These are phyloP conservation scores for Cryptocephalus primarius DNA, from an alignment of 2,888 invertebrate species.

Conservation along the genomic window DNA sequence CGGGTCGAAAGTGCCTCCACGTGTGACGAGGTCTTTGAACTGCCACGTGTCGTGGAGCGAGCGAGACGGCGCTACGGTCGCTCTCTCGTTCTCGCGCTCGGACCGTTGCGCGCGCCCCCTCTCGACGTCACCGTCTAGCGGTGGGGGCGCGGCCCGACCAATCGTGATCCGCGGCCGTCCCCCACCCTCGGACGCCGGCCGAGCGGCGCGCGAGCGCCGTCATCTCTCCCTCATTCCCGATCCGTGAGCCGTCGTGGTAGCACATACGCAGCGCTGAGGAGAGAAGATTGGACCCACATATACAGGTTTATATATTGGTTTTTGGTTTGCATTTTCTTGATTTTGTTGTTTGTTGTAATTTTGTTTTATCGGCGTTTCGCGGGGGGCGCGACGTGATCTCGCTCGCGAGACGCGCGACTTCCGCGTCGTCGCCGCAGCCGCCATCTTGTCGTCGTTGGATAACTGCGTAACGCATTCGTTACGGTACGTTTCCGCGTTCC, in stretches of 20 bases:
- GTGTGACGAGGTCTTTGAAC: conserved; percentile 26
- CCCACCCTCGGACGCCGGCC: conserved; percentile 16
- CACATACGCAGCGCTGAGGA: too few species aligned
- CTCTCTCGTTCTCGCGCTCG: not conserved
- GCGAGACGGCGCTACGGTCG: conserved; percentile 16
- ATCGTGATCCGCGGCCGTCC: conserved; percentile 18
- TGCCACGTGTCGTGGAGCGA: conserved; percentile 26
- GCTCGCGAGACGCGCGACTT: not conserved
- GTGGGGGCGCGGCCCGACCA: conserved; percentile 21
- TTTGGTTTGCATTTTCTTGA: not conserved
- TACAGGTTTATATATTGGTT: too few species aligned
- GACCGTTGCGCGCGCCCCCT: conserved; percentile 25
- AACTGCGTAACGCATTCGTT: not conserved
- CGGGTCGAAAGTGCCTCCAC: conserved; percentile 24
- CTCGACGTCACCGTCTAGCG: conserved; percentile 17
- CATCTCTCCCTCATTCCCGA: conserved; percentile 33
- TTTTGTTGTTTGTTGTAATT: conserved; percentile 1
- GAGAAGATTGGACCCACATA: too few species aligned
- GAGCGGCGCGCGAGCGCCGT: conserved; percentile 11
- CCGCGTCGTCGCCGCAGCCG: not conserved
- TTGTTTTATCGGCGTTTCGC: conserved; percentile 3
- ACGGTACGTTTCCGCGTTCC: too few species aligned
- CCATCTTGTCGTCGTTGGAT: not conserved
- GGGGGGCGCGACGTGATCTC: not conserved
- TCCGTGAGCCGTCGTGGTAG: too few species aligned